Conservation (phyloP, 1,140 invertebrate species). For the Tetramorium parvispinum region DNA sequence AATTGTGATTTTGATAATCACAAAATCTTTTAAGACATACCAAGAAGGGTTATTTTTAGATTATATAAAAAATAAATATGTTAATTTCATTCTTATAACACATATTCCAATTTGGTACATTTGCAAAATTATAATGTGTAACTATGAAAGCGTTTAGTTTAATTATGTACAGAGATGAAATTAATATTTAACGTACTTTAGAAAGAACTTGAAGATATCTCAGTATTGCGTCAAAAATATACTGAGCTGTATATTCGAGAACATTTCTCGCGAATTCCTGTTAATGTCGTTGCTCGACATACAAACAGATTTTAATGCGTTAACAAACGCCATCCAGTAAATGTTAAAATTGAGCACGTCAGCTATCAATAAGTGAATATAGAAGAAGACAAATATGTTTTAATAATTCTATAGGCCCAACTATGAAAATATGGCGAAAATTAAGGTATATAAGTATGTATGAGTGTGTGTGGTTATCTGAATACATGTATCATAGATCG, state of each 20-base stretch:
- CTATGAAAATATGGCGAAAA: constrained; percentile 4
- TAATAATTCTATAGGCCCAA: constrained; percentile 46
- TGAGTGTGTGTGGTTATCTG: background rate
- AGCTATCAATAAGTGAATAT: background rate
- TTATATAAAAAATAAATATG: background rate
- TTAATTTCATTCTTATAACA: constrained; percentile 25
- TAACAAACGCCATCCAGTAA: background rate
- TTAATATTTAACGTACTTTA: constrained; percentile 22
- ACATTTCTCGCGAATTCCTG: constrained; percentile 48
- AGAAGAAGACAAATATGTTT: constrained; percentile 32
- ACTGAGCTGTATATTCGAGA: constrained; percentile 45
- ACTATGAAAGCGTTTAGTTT: constrained; percentile 13
- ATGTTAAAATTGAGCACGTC: constrained; percentile 11
- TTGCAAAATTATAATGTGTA: constrained; percentile 23
- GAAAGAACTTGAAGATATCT: constrained; percentile 34
- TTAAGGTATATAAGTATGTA: background rate
- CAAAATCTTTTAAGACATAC: constrained; percentile 18
- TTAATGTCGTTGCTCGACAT: constrained; percentile 32
- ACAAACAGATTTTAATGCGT: constrained; percentile 28
- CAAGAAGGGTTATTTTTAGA: background rate
- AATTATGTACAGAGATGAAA: constrained; percentile 42
- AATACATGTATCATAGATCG: constrained; percentile 48
- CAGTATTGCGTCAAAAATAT: constrained; percentile 32
- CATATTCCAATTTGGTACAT: constrained; percentile 10
- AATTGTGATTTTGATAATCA: background rate